phyloP scores from a whole-genome alignment of 37 sponge, comb jelly and placozoan species.

The Oscarella lobularis region DNA sequence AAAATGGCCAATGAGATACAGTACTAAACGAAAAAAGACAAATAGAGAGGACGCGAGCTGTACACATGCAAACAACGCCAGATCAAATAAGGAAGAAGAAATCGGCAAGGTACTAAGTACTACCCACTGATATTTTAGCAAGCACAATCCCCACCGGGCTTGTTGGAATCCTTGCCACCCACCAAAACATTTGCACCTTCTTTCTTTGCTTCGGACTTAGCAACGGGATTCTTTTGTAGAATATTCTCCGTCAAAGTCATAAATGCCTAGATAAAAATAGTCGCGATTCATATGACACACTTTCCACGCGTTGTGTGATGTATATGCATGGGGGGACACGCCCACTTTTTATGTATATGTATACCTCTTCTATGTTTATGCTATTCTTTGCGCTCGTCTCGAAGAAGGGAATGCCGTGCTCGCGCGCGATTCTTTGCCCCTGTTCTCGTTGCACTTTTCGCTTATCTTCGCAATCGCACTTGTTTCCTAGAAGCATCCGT shows the following conservation, averaged over 20 bases:
- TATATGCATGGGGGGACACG: too few species aligned
- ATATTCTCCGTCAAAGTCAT: background rate
- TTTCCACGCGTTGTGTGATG: background rate
- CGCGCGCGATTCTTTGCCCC: conserved; percentile 57
- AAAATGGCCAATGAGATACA: too few species aligned
- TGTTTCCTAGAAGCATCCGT: conserved; percentile 81
- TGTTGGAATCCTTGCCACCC: too few species aligned
- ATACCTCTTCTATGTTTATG: conserved; percentile 67
- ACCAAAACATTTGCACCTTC: too few species aligned
- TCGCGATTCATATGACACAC: background rate
- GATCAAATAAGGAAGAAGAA: too few species aligned
- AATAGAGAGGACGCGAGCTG: too few species aligned
- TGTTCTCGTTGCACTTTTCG: conserved; percentile 51
- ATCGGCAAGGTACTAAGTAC: too few species aligned
- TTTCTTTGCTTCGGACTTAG: too few species aligned
- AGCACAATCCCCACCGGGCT: too few species aligned
- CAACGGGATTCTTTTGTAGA: background rate
- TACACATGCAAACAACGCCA: too few species aligned
- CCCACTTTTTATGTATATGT: background rate
- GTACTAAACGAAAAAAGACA: too few species aligned
- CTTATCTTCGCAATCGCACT: conserved; percentile 73
- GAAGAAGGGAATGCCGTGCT: conserved; percentile 52
- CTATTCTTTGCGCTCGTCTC: conserved; percentile 86
- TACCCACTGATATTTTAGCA: too few species aligned
- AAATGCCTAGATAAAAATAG: background rate